A percentile compares a stretch with the other conserved stretches of the same genome.
Conservation (phyloP, 2,797 vertebrate species). For the Platalea minor region DNA sequence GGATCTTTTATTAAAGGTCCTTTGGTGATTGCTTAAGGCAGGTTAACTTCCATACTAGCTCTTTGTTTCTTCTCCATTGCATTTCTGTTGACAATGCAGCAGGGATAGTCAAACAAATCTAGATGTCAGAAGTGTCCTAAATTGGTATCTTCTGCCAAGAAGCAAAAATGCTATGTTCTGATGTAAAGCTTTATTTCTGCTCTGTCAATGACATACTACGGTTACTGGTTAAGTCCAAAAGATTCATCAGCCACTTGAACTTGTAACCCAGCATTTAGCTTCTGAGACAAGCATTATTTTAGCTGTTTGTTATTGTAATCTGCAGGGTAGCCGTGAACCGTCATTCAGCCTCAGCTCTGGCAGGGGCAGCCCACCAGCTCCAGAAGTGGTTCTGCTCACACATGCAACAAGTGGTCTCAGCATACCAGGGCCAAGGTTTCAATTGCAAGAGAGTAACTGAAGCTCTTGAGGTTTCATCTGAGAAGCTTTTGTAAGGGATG, state of each 20-base stretch:
- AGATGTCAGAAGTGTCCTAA: not conserved
- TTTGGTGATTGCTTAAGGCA: not conserved
- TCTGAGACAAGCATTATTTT: not conserved
- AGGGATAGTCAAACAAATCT: not conserved
- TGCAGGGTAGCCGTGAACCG: not conserved
- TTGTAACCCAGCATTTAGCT: conserved; percentile 28
- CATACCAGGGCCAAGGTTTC: not conserved
- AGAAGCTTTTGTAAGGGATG: not conserved
- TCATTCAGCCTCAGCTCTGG: not conserved
- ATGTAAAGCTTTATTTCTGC: not conserved
- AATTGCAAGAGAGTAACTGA: conserved; percentile 12
- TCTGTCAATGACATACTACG: not conserved
- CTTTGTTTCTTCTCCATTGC: not conserved
- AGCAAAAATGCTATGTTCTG: not conserved
- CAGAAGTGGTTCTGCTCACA: not conserved
- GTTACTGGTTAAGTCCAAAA: not conserved
- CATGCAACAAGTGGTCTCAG: not conserved
- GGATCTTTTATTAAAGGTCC: not conserved
- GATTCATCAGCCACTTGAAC: conserved; percentile 27
- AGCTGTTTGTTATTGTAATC: not conserved
- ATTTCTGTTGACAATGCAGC: not conserved
- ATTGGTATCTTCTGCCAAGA: not conserved
- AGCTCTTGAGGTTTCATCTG: conserved; percentile 1
- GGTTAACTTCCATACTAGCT: not conserved
- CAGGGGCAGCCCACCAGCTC: not conserved